phyloP scores from a whole-genome alignment of 2,113 vertebrate species.

The Sigmodon hispidus region DNA sequence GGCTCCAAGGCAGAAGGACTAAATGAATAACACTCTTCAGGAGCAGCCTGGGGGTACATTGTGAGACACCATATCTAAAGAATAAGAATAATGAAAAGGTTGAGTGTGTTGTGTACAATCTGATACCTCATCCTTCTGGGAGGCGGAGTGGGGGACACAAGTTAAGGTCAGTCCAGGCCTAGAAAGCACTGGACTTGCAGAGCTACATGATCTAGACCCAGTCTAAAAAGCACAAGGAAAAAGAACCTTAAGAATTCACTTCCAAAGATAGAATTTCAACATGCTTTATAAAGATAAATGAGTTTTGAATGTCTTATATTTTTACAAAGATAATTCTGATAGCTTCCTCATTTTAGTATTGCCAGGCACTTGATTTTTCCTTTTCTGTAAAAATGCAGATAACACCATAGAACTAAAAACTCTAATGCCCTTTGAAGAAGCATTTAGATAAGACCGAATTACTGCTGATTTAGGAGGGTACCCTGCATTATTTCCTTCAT shows the following conservation, averaged over 20 bases:
- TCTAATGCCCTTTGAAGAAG: conserved; percentile 41
- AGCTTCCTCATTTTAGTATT: conserved; percentile 42
- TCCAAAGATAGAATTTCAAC: conserved; percentile 49
- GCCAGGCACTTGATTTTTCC: conserved; percentile 21
- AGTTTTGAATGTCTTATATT: conserved; percentile 38
- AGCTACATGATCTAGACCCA: neutral
- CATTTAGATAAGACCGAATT: conserved; percentile 52
- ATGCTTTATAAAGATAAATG: conserved; percentile 30
- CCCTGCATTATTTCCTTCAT: conserved; percentile 5
- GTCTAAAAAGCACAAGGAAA: neutral
- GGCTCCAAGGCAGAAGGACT: neutral
- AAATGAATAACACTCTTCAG: neutral
- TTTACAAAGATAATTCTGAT: neutral
- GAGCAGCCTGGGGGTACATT: neutral
- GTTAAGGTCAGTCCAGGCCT: neutral
- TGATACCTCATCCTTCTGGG: neutral
- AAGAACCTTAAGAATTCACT: conserved; percentile 8
- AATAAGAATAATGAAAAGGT: neutral
- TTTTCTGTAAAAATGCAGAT: conserved; percentile 61
- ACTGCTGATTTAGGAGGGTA: neutral
- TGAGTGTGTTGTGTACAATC: neutral
- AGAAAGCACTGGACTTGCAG: neutral
- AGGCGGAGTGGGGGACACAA: neutral
- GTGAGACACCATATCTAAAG: neutral
- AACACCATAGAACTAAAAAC: conserved; percentile 23